These are phyloP conservation scores for Sinosuthora webbiana DNA, from an alignment of 2,113 vertebrate genomes.

Conservation along the genomic window DNA sequence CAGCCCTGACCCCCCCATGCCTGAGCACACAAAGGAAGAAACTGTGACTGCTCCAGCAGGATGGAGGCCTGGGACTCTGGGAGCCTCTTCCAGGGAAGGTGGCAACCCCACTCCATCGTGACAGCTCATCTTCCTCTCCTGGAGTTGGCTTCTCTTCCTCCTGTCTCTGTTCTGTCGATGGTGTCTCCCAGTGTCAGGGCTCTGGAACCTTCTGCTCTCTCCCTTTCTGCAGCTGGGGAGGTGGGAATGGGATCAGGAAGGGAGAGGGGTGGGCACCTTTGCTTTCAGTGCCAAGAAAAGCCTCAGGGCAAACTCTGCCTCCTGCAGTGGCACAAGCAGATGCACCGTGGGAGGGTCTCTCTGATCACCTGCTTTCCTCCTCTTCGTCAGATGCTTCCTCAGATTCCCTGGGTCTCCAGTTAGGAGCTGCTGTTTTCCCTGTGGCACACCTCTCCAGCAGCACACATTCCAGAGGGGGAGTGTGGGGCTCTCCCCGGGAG, in stretches of 20 bases:
- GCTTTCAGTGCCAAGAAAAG: neutral
- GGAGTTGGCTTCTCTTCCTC: constrained; percentile 17
- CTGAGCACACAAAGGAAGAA: neutral
- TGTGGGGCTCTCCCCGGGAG: neutral
- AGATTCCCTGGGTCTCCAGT: neutral
- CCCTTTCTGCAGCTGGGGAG: neutral
- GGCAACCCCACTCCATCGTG: constrained; percentile 7
- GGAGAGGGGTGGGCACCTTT: neutral
- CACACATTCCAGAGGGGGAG: neutral
- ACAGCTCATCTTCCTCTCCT: constrained; percentile 5
- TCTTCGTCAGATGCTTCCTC: neutral
- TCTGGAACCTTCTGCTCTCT: neutral
- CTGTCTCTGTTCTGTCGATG: neutral
- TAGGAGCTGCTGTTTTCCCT: neutral
- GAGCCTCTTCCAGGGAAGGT: neutral
- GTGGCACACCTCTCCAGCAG: neutral
- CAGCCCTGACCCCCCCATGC: neutral
- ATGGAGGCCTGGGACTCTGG: neutral
- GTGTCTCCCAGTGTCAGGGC: neutral
- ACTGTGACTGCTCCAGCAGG: neutral
- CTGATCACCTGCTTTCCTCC: neutral
- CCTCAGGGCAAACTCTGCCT: neutral
- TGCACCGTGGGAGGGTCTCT: neutral
- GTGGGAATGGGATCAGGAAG: neutral
- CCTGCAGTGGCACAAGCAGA: neutral